Evolutionary conservation across 2,797 vertebrate species (phyloP).

Genomic region (Catharus ustulatus): DNA sequence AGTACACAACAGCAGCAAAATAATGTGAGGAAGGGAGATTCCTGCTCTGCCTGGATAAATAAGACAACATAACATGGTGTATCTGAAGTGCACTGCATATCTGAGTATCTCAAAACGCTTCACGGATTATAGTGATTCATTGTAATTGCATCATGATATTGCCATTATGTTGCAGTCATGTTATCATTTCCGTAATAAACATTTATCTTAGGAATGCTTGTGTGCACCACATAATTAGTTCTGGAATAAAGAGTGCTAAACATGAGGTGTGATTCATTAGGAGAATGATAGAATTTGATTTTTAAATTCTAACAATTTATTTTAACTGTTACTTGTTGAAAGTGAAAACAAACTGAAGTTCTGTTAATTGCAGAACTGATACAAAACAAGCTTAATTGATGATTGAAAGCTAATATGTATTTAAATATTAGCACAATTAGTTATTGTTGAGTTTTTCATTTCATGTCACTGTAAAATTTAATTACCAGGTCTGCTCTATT

Average conservation of each 20-base stretch:
- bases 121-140: constrained; percentile 48
- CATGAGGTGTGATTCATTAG: constrained; percentile 61
- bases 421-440: constrained; percentile 42
- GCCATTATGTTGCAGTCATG: constrained; percentile 58
- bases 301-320: constrained; percentile 44
- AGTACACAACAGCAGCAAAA: not conserved
- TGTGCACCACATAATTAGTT: constrained; percentile 54
- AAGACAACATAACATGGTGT: not conserved
- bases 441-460: constrained; percentile 27
- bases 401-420: constrained; percentile 4
- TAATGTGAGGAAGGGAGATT: not conserved
- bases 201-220: constrained; percentile 61
- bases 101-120: constrained; percentile 37
- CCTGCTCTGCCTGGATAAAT: not conserved
- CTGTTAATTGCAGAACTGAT: constrained; percentile 36
- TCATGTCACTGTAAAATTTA: constrained; percentile 9
- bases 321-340: constrained; percentile 36
- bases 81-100: constrained; percentile 30
- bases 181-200: constrained; percentile 63
- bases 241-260: constrained; percentile 40
- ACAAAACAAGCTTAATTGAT: constrained; percentile 27
- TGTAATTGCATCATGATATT: constrained; percentile 63
- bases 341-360: constrained; percentile 41
- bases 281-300: constrained; percentile 51
- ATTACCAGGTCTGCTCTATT: not conserved